phyloP scores from a whole-genome alignment of 2,797 vertebrate genomes.

The Eulemur mongoz region DNA sequence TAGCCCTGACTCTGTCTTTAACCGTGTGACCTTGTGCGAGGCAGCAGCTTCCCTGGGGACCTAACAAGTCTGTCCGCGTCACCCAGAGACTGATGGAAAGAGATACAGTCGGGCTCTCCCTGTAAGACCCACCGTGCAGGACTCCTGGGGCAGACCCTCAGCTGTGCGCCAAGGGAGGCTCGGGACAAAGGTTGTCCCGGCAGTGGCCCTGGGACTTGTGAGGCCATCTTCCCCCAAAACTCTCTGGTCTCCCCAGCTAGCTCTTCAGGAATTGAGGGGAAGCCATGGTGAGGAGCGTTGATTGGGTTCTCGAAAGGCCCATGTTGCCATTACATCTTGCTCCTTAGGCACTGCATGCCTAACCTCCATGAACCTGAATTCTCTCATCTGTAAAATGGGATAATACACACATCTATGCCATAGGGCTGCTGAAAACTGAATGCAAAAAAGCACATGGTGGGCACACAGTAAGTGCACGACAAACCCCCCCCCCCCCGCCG shows the following conservation, averaged over 20 bases:
- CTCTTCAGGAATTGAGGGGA: neutral
- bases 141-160: too few species aligned
- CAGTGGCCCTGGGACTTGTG: neutral
- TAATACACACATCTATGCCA: too few species aligned
- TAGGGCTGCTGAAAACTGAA: neutral
- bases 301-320: neutral
- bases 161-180: neutral
- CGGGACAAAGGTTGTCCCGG: rapidly evolving
- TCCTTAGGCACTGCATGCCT: neutral
- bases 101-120: neutral
- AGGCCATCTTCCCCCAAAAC: neutral
- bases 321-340: neutral
- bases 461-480: rapidly evolving
- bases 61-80: too few species aligned
- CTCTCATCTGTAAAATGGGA: neutral
- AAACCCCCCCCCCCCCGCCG: rapidly evolving
- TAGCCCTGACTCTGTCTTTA: neutral
- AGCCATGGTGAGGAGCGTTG: neutral
- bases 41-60: neutral
- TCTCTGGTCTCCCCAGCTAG: neutral
- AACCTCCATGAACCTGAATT: neutral
- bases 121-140: rapidly evolving
- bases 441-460: rapidly evolving
- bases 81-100: neutral
- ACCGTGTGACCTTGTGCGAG: neutral